Evolutionary conservation across 2,888 invertebrate genomes (phyloP), one percentile per base, ranked within the genome.

Genomic region (Bombylius discolor): DNA sequence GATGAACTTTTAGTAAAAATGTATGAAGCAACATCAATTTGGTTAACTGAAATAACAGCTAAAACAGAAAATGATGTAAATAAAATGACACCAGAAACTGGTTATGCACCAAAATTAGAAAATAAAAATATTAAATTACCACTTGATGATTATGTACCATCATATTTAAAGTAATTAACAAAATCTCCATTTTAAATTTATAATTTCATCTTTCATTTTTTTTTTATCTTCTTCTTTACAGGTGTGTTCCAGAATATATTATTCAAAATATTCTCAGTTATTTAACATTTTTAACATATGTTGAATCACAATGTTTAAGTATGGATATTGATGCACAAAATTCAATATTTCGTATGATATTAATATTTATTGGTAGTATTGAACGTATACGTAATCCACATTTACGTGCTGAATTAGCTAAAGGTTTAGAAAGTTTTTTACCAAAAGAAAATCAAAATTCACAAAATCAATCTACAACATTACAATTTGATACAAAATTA

Each of bases 171-270:
- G 85, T 85, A 70, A 67, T 14, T 56, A 50, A 47, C 51, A 12
- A 6, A 36, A 44, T 13, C 47, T 31, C 58, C 48, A 42, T 8
- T 39, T 50, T 48, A 56, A 32, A 52, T 56, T 50, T 11, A 42
- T 68, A 70, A 47, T 45, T 13, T 48, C n/a, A 34, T 48, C 31
- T 42, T 12, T 31, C n/a, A 31, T 31, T 50, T 50, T 47, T 34
- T 33, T 57, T 50, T 48, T 5, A 45, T 50, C 39, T 58, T 34
- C 52, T 58, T 49, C 11, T 42, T 68, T 71, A 54, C 70, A 86
- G 87, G 67, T 90, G 87, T 69, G 81, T 96, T 67, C 96, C 96
- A 48, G 96, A 97, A 73, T 88, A 89, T 69, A 77, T 96, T 44
- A 76, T 93, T 51, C 94, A 94, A 72, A 96, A 95, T 72, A 79